Conservation (phyloP, 2,113 vertebrate genomes). For the Felis catus region DNA sequence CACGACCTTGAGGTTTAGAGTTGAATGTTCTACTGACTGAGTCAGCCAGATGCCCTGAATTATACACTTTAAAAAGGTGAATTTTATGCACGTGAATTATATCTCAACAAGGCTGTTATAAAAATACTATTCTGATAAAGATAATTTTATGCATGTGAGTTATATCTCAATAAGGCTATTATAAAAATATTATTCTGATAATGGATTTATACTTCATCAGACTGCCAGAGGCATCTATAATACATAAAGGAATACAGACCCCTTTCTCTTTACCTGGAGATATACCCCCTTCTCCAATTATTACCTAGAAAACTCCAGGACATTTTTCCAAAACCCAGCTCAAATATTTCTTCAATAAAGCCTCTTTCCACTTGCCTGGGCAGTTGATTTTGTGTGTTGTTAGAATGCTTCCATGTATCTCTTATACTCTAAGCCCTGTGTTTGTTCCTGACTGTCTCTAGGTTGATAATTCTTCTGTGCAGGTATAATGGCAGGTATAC, state of each 20-base stretch:
- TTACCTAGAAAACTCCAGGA: constrained; percentile 8
- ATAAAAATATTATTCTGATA: neutral
- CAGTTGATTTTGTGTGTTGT: neutral
- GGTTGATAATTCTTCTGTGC: neutral
- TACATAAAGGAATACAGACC: neutral
- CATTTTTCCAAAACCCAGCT: neutral
- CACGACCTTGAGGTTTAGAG: neutral
- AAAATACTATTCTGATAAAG: neutral
- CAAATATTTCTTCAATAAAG: neutral
- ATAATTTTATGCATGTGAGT: neutral
- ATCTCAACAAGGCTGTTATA: neutral
- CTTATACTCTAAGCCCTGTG: neutral
- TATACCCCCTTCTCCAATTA: neutral
- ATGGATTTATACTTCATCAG: neutral
- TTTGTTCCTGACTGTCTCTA: neutral
- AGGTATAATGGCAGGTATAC: neutral
- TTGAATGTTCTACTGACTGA: neutral
- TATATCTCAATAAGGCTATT: neutral
- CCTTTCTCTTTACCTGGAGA: neutral
- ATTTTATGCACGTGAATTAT: neutral
- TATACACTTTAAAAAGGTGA: neutral
- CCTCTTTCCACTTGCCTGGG: neutral
- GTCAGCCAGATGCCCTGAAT: neutral
- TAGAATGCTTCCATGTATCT: neutral
- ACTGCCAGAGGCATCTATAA: neutral